phyloP scores from a whole-genome alignment of 2,888 invertebrate genomes.

The Macrophya annulata region DNA sequence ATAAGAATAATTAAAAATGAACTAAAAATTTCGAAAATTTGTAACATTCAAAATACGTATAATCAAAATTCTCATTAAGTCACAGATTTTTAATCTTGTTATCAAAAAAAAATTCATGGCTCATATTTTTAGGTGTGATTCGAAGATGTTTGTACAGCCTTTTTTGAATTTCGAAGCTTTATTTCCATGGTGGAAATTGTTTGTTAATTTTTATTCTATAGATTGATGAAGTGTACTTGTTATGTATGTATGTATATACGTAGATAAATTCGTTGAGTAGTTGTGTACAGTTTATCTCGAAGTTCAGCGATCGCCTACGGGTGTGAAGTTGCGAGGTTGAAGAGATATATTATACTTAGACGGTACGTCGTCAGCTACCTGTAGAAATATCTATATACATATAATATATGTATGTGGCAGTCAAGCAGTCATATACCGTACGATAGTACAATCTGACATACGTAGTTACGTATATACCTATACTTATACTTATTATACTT shows the following conservation, averaged over 20 bases:
- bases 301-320: constrained; percentile 43
- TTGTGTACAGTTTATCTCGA: not conserved
- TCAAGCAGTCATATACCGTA: not conserved
- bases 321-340: not conserved
- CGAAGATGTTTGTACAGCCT: too few species aligned
- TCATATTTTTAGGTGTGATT: too few species aligned
- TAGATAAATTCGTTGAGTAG: not conserved
- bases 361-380: constrained; percentile 30
- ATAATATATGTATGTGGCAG: not conserved
- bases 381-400: not conserved
- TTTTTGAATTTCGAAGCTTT: not conserved
- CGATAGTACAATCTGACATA: not conserved
- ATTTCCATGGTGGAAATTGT: not conserved
- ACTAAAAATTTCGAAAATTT: not conserved
- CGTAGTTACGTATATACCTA: not conserved
- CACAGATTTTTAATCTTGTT: too few species aligned
- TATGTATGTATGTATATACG: not conserved
- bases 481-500: not conserved
- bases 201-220: too few species aligned
- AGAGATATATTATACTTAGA: constrained; percentile 18
- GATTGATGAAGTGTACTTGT: too few species aligned
- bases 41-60: not conserved
- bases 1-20: too few species aligned
- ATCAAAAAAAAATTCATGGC: too few species aligned
- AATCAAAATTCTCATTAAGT: not conserved